Conservation (phyloP, 2,888 invertebrate species). For the Leptura quadrifasciata region DNA sequence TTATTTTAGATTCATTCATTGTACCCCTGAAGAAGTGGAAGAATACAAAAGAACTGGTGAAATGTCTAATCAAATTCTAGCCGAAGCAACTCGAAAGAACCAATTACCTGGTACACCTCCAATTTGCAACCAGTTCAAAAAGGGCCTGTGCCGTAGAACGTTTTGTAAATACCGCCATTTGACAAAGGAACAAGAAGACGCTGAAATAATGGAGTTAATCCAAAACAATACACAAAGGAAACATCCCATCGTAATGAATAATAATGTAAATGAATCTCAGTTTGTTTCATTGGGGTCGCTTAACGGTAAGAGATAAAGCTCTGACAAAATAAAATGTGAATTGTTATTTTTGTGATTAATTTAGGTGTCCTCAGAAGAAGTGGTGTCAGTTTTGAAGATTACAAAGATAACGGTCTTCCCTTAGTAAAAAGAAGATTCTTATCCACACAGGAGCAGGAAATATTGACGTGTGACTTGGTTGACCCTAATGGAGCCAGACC, state of each 20-base stretch:
- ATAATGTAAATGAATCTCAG: constrained; percentile 57
- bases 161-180: constrained; percentile 72
- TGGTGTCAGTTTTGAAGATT: constrained; percentile 66
- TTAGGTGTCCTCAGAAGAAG: constrained; percentile 60
- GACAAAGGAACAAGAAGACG: constrained; percentile 71
- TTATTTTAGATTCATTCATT: constrained; percentile 82
- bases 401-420: constrained; percentile 69
- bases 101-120: constrained; percentile 72
- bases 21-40: constrained; percentile 85
- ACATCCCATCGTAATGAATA: constrained; percentile 50
- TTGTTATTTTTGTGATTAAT: too few species aligned
- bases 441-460: constrained; percentile 60
- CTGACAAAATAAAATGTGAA: background rate
- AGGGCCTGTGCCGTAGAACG: constrained; percentile 73
- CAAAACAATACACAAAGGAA: constrained; percentile 64
- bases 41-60: constrained; percentile 84
- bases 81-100: constrained; percentile 72
- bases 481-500: constrained; percentile 54
- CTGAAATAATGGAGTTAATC: constrained; percentile 70
- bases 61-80: constrained; percentile 78
- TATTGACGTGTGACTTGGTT: constrained; percentile 58
- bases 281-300: constrained; percentile 53
- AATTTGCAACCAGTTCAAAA: constrained; percentile 75
- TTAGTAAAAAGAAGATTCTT: constrained; percentile 70
- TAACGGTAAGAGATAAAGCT: constrained; percentile 47